phyloP scores from a whole-genome alignment of 2,888 invertebrate species.

The Leptinotarsa haldemani region DNA sequence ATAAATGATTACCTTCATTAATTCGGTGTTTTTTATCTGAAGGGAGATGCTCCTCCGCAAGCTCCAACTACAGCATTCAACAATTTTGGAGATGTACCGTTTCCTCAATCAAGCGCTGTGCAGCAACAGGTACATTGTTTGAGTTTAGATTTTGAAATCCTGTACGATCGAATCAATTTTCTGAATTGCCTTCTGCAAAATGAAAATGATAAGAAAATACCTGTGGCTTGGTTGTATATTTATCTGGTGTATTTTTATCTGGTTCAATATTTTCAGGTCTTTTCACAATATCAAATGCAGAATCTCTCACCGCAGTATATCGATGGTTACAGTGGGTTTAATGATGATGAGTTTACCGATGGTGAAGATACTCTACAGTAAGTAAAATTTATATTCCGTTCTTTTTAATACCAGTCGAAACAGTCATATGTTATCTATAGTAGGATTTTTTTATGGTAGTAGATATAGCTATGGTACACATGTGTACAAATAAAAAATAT shows the following conservation, averaged over 20 bases:
- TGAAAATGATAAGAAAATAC: neutral
- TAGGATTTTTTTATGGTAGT: too few species aligned
- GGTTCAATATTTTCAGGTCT: constrained; percentile 64
- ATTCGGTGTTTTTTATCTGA: constrained; percentile 33
- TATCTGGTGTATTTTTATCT: constrained; percentile 22
- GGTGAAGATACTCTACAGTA: constrained; percentile 70
- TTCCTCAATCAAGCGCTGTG: constrained; percentile 67
- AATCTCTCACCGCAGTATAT: constrained; percentile 72
- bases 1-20: neutral
- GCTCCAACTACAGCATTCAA: constrained; percentile 68
- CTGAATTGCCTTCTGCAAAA: too few species aligned
- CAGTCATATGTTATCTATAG: too few species aligned
- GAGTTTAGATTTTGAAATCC: too few species aligned
- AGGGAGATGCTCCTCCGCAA: constrained; percentile 65
- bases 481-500: too few species aligned
- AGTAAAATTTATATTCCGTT: constrained; percentile 51
- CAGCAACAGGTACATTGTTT: constrained; percentile 66
- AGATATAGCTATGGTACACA: too few species aligned
- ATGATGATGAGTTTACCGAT: constrained; percentile 74
- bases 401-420: too few species aligned
- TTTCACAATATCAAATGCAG: constrained; percentile 73
- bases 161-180: too few species aligned
- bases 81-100: constrained; percentile 68
- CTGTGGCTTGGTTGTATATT: constrained; percentile 8
- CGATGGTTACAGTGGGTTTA: constrained; percentile 71